Evolutionary conservation across 2,888 invertebrate species (phyloP).

Genomic region (Omphaloscelis lunosa): DNA sequence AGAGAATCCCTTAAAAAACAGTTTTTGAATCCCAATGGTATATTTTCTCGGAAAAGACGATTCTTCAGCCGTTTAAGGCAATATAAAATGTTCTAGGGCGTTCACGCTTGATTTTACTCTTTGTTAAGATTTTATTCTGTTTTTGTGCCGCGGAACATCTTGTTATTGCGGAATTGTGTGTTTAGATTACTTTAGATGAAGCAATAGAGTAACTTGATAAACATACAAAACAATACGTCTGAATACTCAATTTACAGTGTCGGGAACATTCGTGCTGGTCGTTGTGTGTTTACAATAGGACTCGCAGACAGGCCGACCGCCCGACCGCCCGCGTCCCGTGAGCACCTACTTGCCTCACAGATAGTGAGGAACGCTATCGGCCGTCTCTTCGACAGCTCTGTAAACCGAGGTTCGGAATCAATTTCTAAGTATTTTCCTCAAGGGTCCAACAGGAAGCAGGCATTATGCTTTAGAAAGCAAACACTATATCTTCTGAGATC

Average conservation of each 20-base stretch:
- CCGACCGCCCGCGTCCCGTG: constrained; percentile 53
- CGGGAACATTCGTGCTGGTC: constrained; percentile 52
- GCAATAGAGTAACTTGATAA: constrained; percentile 41
- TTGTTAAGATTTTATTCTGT: constrained; percentile 47
- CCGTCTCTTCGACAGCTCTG: constrained; percentile 83
- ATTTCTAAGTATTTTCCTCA: constrained; percentile 79
- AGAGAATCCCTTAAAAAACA: constrained; percentile 79
- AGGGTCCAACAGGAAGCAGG: constrained; percentile 69
- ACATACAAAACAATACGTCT: constrained; percentile 38
- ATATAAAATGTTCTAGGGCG: constrained; percentile 77
- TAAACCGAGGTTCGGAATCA: constrained; percentile 79
- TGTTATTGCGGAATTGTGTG: constrained; percentile 40
- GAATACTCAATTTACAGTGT: constrained; percentile 60
- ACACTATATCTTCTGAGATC: constrained; percentile 63
- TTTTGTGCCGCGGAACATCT: constrained; percentile 31
- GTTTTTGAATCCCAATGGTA: constrained; percentile 79
- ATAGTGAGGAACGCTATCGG: constrained; percentile 75
- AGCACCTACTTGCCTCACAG: constrained; percentile 75
- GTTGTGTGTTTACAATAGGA: constrained; percentile 60
- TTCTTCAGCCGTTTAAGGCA: constrained; percentile 75
- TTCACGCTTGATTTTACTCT: constrained; percentile 61
- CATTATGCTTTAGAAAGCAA: constrained; percentile 68
- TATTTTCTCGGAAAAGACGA: constrained; percentile 76
- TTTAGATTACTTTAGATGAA: constrained; percentile 17
- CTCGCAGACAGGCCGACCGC: constrained; percentile 51